Conservation (phyloP, 2,113 vertebrate species). For the Halcyon senegalensis region DNA sequence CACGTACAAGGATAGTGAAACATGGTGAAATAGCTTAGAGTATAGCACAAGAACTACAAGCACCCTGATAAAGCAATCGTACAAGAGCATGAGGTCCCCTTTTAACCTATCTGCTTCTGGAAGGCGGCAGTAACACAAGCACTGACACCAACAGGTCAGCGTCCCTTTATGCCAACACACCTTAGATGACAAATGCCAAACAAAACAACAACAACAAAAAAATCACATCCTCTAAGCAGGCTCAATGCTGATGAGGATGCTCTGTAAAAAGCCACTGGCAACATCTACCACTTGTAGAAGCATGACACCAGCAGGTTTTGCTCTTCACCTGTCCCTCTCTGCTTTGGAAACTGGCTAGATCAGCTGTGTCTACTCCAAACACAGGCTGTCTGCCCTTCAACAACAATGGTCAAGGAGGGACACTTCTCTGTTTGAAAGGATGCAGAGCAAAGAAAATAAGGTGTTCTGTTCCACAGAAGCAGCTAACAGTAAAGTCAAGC, state of each 20-base stretch:
- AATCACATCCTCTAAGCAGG: background rate
- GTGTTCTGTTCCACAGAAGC: background rate
- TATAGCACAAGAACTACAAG: background rate
- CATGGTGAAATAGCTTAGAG: fast-evolving
- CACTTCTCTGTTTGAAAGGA: background rate
- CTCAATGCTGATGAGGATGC: background rate
- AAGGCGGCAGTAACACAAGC: background rate
- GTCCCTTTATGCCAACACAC: background rate
- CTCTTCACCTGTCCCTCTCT: background rate
- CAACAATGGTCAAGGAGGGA: background rate
- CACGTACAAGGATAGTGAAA: background rate
- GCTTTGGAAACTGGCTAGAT: background rate
- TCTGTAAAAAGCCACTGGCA: background rate
- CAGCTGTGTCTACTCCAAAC: background rate
- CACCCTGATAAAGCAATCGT: fast-evolving
- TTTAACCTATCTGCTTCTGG: background rate
- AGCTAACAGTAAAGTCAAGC: background rate
- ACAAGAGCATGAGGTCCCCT: background rate
- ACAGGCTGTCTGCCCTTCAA: background rate
- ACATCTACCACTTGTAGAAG: background rate
- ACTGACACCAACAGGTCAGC: background rate
- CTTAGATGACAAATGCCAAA: background rate
- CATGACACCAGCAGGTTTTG: background rate
- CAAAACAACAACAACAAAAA: background rate
- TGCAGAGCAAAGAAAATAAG: background rate